Conservation (phyloP, 1,140 invertebrate species). For the Aphelenchoides besseyi region DNA sequence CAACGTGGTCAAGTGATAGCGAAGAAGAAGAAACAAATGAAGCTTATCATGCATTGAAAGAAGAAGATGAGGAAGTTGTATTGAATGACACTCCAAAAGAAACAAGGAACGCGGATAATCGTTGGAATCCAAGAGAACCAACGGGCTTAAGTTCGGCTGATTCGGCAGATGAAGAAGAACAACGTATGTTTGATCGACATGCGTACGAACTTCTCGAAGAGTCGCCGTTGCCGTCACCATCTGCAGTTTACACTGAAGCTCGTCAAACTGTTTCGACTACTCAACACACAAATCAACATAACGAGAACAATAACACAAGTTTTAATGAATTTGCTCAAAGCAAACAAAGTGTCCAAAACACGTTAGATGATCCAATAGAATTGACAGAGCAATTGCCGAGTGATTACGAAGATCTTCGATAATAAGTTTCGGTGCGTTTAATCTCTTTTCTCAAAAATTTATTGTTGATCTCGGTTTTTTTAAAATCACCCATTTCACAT, state of each 20-base stretch:
- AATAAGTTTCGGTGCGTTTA: background rate
- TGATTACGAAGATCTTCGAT: background rate
- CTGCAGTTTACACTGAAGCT: background rate
- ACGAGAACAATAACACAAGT: background rate
- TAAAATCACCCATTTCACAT: background rate
- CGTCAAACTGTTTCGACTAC: too few species aligned
- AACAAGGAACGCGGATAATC: background rate
- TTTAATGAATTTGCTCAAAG: background rate
- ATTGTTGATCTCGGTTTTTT: background rate
- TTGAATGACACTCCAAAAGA: background rate
- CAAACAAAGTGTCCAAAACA: background rate
- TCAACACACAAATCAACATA: background rate
- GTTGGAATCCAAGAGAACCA: too few species aligned
- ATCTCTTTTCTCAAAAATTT: background rate
- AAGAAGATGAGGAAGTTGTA: constrained; percentile 31
- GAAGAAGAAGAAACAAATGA: constrained; percentile 33
- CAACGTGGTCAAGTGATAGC: constrained; percentile 32
- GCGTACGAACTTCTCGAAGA: constrained; percentile 47
- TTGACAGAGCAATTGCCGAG: background rate
- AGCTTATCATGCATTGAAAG: constrained; percentile 29
- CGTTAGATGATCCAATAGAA: background rate
- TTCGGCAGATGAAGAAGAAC: constrained; percentile 11
- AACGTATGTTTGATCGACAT: constrained; percentile 38
- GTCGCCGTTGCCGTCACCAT: constrained; percentile 35
- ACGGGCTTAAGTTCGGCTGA: background rate